Percentiles rank a stretch among this genome's conserved stretches.
Evolutionary conservation across 2,797 vertebrate genomes (phyloP).

Genomic region (Chiloscyllium punctatum): DNA sequence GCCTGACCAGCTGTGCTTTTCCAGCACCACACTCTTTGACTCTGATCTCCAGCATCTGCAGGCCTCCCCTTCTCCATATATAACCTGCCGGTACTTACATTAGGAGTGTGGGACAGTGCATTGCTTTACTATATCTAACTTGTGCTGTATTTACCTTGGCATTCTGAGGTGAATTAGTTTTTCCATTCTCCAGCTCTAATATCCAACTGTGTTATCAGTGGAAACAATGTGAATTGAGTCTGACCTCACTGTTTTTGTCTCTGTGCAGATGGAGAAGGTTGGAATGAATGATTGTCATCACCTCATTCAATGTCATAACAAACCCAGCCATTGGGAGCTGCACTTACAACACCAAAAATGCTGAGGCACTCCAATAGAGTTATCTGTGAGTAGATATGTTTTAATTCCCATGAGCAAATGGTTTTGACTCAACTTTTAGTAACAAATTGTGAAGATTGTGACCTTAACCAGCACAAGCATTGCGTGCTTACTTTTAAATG

Average conservation of each 20-base stretch:
- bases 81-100: neutral
- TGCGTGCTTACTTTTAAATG: neutral
- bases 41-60: too few relatives aligned
- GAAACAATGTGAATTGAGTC: neutral
- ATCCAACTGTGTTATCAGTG: neutral
- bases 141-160: neutral
- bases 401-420: neutral
- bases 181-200: neutral
- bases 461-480: neutral
- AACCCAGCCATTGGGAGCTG: neutral
- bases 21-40: too few relatives aligned
- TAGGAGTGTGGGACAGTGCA: neutral
- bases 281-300: neutral
- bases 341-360: neutral
- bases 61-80: neutral
- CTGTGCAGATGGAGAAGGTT: neutral
- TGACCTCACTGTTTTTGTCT: neutral
- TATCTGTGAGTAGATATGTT: constrained; percentile 4
- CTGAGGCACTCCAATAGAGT: neutral
- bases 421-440: neutral
- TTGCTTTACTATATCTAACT: neutral
- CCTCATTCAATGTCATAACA: neutral
- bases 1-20: too few relatives aligned
- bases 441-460: neutral
- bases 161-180: neutral